Evolutionary conservation across 2,113 vertebrate species (phyloP).

Genomic region (Oncorhynchus clarkii): DNA sequence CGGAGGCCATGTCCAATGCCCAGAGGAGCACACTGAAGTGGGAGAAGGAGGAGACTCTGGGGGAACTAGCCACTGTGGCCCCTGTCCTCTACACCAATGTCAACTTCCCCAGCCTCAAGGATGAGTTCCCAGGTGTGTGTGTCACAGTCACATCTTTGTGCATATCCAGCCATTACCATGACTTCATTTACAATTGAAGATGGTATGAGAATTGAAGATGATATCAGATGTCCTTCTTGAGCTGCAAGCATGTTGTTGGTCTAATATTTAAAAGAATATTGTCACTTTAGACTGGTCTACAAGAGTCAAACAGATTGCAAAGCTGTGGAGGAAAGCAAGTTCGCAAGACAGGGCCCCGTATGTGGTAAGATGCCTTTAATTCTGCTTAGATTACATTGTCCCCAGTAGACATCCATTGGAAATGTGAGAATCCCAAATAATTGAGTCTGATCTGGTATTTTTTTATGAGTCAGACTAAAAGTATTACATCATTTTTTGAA

Average conservation of each 20-base stretch:
- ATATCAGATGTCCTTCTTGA: background rate
- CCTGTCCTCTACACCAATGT: conserved; percentile 97
- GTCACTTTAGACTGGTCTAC: conserved; percentile 89
- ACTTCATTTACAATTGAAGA: background rate
- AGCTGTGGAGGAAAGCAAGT: conserved; percentile 98
- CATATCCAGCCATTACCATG: conserved; percentile 27
- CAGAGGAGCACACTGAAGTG: conserved; percentile 96
- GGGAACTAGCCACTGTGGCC: conserved; percentile 93
- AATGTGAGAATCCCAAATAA: too few relatives aligned
- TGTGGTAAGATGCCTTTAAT: conserved; percentile 82
- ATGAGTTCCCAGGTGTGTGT: conserved; percentile 88
- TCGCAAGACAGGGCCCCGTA: conserved; percentile 97
- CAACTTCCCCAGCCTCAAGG: conserved; percentile 93
- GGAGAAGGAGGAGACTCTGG: conserved; percentile 97
- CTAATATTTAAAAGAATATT: conserved; percentile 13
- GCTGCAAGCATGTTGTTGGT: background rate
- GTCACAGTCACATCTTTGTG: background rate
- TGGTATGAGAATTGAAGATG: background rate
- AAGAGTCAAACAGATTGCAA: conserved; percentile 97
- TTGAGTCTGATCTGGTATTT: too few relatives aligned
- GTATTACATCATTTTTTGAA: too few relatives aligned
- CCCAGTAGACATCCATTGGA: too few relatives aligned
- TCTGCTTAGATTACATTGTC: background rate
- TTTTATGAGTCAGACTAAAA: too few relatives aligned
- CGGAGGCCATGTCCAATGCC: conserved; percentile 90